Evolutionary conservation across 1,140 invertebrate species (phyloP).

Genomic region (Leptinotarsa undecemlineata): DNA sequence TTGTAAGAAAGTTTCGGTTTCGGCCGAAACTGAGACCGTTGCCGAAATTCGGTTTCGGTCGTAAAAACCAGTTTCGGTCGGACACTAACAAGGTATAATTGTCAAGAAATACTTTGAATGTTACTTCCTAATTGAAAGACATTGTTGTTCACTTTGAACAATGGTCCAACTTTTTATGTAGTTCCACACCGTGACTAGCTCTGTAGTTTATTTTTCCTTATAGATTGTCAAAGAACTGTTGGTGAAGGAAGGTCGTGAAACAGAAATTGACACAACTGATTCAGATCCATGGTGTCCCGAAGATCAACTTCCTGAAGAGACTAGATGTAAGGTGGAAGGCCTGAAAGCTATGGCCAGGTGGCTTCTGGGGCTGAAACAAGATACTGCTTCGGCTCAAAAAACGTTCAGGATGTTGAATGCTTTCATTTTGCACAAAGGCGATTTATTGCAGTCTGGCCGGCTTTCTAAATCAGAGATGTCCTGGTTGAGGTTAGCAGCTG

Average conservation of each 20-base stretch:
- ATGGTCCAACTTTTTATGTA: too few relatives aligned
- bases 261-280: constrained; percentile 50
- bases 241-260: constrained; percentile 76
- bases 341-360: constrained; percentile 96
- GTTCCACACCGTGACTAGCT: too few relatives aligned
- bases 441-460: constrained; percentile 75
- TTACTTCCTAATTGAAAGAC: too few relatives aligned
- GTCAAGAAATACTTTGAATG: too few relatives aligned
- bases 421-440: constrained; percentile 62
- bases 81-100: too few relatives aligned
- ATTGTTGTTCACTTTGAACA: too few relatives aligned
- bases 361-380: constrained; percentile 88
- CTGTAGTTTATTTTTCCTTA: not conserved
- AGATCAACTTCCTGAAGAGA: constrained; percentile 86
- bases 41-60: too few relatives aligned
- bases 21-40: too few relatives aligned
- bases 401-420: constrained; percentile 73
- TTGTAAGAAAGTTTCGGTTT: too few relatives aligned
- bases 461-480: constrained; percentile 86
- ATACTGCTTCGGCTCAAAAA: constrained; percentile 87
- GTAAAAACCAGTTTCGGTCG: too few relatives aligned
- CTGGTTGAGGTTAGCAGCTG: constrained; percentile 86
- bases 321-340: constrained; percentile 90
- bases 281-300: constrained; percentile 83
- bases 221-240: constrained; percentile 92